A percentile compares a stretch with the other conserved stretches of the same genome.
These are phyloP conservation scores for Sphaerodactylus townsendi DNA, from an alignment of 2,113 vertebrate species.

Conservation along the genomic window DNA sequence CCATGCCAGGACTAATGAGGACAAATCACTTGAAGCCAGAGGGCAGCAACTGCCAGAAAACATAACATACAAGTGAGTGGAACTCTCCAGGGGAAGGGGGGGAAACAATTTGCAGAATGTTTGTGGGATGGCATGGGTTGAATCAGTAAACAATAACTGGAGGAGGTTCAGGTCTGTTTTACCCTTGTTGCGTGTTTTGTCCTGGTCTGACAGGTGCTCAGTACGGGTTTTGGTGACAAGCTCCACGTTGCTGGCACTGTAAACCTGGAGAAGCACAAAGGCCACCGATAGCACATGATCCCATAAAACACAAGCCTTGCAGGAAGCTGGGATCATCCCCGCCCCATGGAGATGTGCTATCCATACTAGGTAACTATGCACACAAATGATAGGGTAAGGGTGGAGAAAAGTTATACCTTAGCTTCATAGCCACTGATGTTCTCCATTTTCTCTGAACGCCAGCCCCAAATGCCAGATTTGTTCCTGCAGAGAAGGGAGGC, in stretches of 20 bases:
- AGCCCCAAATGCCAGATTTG: slow-evolving; percentile 97
- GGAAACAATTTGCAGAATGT: background rate
- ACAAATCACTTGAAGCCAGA: background rate
- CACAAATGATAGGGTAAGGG: rapidly evolving
- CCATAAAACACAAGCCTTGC: slow-evolving; percentile 36
- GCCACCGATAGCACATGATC: slow-evolving; percentile 65
- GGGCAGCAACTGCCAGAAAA: background rate
- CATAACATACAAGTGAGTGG: background rate
- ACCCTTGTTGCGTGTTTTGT: slow-evolving; percentile 95
- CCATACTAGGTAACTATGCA: background rate
- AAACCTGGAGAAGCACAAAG: slow-evolving; percentile 78
- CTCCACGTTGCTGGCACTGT: slow-evolving; percentile 95
- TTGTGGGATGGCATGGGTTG: background rate
- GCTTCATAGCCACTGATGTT: slow-evolving; percentile 92
- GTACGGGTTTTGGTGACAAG: slow-evolving; percentile 95
- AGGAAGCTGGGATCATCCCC: background rate
- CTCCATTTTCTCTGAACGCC: slow-evolving; percentile 95
- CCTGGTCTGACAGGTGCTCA: slow-evolving; percentile 92
- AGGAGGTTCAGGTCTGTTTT: slow-evolving; percentile 27
- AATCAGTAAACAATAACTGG: background rate
- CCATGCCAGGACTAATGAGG: background rate
- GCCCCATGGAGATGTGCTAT: background rate
- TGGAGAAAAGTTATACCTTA: slow-evolving; percentile 76
- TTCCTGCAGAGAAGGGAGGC: slow-evolving; percentile 76
- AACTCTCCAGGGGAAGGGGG: background rate